Conservation (phyloP, 1,140 invertebrate species). For the Vanessa tameamea region DNA sequence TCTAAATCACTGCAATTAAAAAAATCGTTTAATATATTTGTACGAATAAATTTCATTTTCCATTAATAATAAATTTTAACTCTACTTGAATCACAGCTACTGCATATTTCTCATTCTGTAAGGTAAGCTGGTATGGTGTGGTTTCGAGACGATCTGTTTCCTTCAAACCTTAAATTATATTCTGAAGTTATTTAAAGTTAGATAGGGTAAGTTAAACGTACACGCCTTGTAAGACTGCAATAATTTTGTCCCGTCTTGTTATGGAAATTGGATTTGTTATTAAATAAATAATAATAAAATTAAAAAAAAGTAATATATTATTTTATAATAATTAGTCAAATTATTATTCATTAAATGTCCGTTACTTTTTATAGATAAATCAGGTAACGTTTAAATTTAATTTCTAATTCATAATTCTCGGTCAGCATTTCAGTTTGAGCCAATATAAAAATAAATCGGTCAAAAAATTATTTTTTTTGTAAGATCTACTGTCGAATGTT, state of each 20-base stretch:
- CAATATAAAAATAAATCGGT: too few species aligned
- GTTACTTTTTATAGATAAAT: too few species aligned
- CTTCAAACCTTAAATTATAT: constrained; percentile 13
- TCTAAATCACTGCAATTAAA: too few species aligned
- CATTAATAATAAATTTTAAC: not conserved
- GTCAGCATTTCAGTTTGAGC: too few species aligned
- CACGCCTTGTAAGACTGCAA: not conserved
- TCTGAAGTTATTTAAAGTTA: constrained; percentile 22
- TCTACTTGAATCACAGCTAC: not conserved
- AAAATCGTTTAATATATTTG: too few species aligned
- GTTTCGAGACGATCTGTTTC: constrained; percentile 3
- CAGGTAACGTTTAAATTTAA: too few species aligned
- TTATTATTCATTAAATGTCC: too few species aligned
- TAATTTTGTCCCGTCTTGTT: not conserved
- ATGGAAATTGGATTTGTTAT: not conserved
- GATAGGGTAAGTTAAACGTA: constrained; percentile 10
- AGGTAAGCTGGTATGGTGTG: not conserved
- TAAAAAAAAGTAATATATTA: too few species aligned
- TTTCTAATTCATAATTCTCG: too few species aligned
- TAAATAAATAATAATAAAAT: not conserved
- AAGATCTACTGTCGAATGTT: too few species aligned
- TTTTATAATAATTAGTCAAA: too few species aligned
- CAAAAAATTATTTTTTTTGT: too few species aligned
- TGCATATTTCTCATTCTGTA: not conserved
- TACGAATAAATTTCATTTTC: not conserved